Evolutionary conservation across 2,888 invertebrate genomes (phyloP), one percentile per base, ranked within the genome.

Genomic region (Buathra laborator): DNA sequence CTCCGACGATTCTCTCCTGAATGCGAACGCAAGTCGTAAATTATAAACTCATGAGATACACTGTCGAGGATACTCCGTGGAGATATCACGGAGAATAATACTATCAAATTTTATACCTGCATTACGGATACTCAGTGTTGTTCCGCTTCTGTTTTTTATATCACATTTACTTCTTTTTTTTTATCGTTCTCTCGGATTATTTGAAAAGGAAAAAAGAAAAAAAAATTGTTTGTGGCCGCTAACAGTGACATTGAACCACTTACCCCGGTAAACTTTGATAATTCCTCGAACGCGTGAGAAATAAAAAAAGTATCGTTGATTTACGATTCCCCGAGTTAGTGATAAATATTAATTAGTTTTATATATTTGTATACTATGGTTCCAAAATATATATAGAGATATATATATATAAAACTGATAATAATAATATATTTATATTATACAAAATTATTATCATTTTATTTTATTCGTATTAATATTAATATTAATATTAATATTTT

Each of bases 11-110:
- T 37, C 37, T 56, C 56, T 12, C 19, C 56, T 19, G 9, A 24
- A 56, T 9, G 37, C 37, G 37, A 9, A 19, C 56, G 56, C 19
- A 12, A 19, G 56, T 56, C 12, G 56, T 56, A 56, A 56, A 56
- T 56, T 19, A 56, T 10, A 24, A 24, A 19, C 74, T 48, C 46
- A 32, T 24, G 74, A 59, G 51, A 70, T 37, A 37, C 46, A 74
- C 9, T 32, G 59, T 43, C 59, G 44, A 59, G 44, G 74, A 74
- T 44, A 44, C 56, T 62, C 53, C 29, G n/a, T 51, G 29, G 74
- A 62, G 74, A 74, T 74, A 74, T 74, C 74, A 24, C 74, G 56
- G 37, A 56, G 56, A 56, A 56, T 56, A 24, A 56, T 56, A 56
- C 19, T 24, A 19, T 56, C 56, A 24, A 56, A 56, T 24, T 56